Evolutionary conservation across 2,888 invertebrate genomes (phyloP).

Genomic region (Arenicola marina): DNA sequence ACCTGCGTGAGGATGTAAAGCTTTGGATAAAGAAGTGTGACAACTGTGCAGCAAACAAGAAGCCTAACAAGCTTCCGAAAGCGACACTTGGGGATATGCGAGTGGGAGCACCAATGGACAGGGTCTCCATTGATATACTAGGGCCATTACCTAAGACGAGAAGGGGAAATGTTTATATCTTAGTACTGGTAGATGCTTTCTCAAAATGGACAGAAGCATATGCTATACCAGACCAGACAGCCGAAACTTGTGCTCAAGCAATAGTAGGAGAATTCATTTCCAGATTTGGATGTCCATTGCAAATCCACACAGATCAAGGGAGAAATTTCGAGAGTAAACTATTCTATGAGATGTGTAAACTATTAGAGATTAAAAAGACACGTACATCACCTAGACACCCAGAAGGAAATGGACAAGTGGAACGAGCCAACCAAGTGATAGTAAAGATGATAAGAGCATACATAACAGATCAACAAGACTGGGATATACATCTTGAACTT

Average conservation of each 20-base stretch:
- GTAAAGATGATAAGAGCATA: not conserved
- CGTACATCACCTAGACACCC: constrained; percentile 24
- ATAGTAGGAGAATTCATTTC: too few relatives aligned
- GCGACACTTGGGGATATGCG: constrained; percentile 8
- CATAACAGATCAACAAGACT: not conserved
- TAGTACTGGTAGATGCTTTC: constrained; percentile 12
- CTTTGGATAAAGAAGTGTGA: too few relatives aligned
- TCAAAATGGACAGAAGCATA: constrained; percentile 11
- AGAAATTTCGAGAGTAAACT: not conserved
- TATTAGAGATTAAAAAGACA: constrained; percentile 18
- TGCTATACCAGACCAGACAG: not conserved
- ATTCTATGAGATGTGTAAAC: too few relatives aligned
- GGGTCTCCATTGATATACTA: not conserved
- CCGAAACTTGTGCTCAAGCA: too few relatives aligned
- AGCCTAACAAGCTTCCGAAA: not conserved
- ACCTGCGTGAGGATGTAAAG: too few relatives aligned
- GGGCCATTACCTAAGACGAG: constrained; percentile 12
- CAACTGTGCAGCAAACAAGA: constrained; percentile 6
- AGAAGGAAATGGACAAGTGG: not conserved
- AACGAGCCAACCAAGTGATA: not conserved
- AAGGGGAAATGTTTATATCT: not conserved
- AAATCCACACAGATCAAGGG: too few relatives aligned
- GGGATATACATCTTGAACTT: not conserved
- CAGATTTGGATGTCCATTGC: too few relatives aligned
- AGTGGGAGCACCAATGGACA: constrained; percentile 18